These are phyloP conservation scores for Channallabes apus DNA, from an alignment of 2,797 vertebrate species.

Conservation along the genomic window DNA sequence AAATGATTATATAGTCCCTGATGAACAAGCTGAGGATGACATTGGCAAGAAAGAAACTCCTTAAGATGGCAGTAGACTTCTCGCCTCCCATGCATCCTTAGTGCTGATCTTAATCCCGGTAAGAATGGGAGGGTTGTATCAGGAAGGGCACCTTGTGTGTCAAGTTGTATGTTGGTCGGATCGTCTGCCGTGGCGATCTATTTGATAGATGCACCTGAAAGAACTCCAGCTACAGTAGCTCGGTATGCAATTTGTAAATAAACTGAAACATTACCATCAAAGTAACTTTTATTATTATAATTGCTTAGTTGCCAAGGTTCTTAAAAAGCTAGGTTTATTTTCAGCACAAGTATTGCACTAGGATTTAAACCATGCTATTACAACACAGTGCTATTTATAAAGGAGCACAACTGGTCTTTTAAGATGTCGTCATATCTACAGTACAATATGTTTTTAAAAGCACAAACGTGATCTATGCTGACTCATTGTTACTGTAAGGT, in stretches of 20 bases:
- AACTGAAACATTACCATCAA: neutral
- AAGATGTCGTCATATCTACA: neutral
- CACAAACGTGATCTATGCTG: neutral
- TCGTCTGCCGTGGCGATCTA: no score
- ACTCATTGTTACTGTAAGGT: neutral
- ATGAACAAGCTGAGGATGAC: no score
- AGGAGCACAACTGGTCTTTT: neutral
- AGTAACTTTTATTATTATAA: neutral
- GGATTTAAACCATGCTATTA: neutral
- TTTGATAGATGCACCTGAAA: no score
- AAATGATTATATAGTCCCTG: no score
- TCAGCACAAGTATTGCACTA: neutral
- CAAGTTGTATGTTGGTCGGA: no score
- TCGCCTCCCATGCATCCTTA: no score
- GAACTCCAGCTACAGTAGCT: neutral
- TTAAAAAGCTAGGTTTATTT: neutral
- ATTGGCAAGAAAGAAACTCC: no score
- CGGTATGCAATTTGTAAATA: neutral
- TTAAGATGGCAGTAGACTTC: no score
- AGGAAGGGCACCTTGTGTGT: no score
- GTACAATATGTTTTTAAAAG: neutral
- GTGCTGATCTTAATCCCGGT: no score
- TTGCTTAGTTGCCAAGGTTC: neutral
- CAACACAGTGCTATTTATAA: neutral
- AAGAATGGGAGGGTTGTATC: no score